Conservation (phyloP, 2,888 invertebrate species). For the Melieria crassipennis region DNA sequence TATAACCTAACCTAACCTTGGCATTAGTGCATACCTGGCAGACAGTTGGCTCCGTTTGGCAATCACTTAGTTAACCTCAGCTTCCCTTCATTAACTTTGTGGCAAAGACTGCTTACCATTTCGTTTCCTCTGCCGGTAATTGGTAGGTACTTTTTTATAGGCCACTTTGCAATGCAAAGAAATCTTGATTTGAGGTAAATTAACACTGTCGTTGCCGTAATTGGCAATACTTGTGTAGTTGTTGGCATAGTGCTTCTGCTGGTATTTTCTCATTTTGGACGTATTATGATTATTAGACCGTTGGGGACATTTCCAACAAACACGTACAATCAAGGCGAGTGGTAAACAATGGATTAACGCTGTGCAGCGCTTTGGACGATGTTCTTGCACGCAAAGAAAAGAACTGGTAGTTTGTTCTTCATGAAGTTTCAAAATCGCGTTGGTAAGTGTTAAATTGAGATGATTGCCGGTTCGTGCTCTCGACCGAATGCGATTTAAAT, state of each 20-base stretch:
- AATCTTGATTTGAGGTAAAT: constrained; percentile 12
- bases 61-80: too few relatives aligned
- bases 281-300: not conserved
- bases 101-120: too few relatives aligned
- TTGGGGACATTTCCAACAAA: not conserved
- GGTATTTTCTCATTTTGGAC: not conserved
- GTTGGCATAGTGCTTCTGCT: not conserved
- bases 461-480: constrained; percentile 48
- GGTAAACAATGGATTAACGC: not conserved
- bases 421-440: constrained; percentile 53
- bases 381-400: not conserved
- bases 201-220: constrained; percentile 31
- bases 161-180: too few relatives aligned
- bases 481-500: too few relatives aligned
- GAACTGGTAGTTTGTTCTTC: constrained; percentile 7
- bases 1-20: too few relatives aligned
- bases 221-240: constrained; percentile 16
- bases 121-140: constrained; percentile 7
- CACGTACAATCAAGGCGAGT: not conserved
- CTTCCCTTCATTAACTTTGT: too few relatives aligned
- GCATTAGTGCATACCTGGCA: too few relatives aligned
- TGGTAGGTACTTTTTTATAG: constrained; percentile 11
- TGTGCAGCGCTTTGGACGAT: not conserved
- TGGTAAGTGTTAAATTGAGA: constrained; percentile 59
- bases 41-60: too few relatives aligned